Percentiles rank a stretch among this genome's conserved stretches.
Evolutionary conservation across 2,113 vertebrate species (phyloP).

Genomic region (Pardalotus punctatus): DNA sequence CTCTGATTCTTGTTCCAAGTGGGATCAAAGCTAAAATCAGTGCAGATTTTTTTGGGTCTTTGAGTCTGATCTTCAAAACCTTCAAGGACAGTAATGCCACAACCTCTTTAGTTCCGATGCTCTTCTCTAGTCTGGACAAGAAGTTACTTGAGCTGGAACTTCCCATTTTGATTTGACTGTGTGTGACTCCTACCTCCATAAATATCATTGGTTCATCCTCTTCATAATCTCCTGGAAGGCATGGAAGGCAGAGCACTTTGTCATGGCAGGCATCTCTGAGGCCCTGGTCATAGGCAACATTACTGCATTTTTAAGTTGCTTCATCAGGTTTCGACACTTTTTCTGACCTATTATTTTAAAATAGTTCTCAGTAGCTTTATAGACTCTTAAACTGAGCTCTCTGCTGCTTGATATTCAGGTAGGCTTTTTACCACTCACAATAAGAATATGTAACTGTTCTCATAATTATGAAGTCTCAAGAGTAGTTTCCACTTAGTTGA

Average conservation of each 20-base stretch:
- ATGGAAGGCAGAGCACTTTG: neutral
- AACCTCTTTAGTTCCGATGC: neutral
- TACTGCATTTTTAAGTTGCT: neutral
- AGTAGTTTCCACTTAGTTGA: neutral
- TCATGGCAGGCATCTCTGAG: too few relatives aligned
- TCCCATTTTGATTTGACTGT: neutral
- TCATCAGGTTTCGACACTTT: neutral
- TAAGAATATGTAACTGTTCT: neutral
- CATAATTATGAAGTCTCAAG: neutral
- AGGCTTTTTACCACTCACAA: neutral
- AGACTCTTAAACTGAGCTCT: neutral
- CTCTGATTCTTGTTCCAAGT: neutral
- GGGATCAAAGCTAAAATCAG: neutral
- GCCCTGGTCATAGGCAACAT: too few relatives aligned
- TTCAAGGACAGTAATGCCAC: neutral
- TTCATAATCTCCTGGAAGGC: rapidly evolving
- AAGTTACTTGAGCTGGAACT: neutral
- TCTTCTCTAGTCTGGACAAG: neutral
- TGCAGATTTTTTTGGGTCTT: neutral
- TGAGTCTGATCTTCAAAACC: neutral
- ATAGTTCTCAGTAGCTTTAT: neutral
- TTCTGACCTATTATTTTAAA: neutral
- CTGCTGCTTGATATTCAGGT: neutral
- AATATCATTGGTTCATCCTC: neutral
- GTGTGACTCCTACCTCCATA: neutral